phyloP scores from a whole-genome alignment of 2,888 invertebrate genomes.

The Rhimphoctona megacephalus region DNA sequence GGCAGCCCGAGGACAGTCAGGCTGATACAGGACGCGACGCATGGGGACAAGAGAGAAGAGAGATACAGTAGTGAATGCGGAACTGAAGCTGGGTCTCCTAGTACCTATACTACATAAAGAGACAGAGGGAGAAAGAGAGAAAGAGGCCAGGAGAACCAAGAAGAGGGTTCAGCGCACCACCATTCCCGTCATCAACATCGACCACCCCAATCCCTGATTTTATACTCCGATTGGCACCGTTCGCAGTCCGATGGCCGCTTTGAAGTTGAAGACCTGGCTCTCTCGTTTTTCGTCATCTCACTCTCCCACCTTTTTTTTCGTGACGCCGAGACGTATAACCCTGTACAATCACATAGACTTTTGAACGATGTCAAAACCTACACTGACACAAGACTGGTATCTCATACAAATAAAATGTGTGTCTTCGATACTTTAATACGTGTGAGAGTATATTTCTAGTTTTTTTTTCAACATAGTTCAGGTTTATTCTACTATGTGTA shows the following conservation, averaged over 20 bases:
- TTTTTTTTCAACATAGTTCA: constrained; percentile 41
- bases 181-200: constrained; percentile 53
- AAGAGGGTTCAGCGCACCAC: constrained; percentile 51
- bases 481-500: constrained; percentile 21
- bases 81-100: constrained; percentile 16
- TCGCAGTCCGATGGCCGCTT: constrained; percentile 80
- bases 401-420: constrained; percentile 20
- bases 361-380: constrained; percentile 43
- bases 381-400: constrained; percentile 24
- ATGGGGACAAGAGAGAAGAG: constrained; percentile 60
- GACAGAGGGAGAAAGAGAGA: not conserved
- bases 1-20: constrained; percentile 60
- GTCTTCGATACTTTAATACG: constrained; percentile 21
- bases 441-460: not conserved
- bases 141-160: constrained; percentile 54
- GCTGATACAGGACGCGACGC: constrained; percentile 53
- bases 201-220: constrained; percentile 77
- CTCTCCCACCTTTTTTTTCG: constrained; percentile 62
- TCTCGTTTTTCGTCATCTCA: constrained; percentile 69
- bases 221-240: constrained; percentile 81
- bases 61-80: constrained; percentile 13
- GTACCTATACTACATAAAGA: constrained; percentile 6
- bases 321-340: constrained; percentile 45
- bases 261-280: constrained; percentile 76
- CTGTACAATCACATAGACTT: constrained; percentile 35